Base-by-base conservation (phyloP, 1,140 invertebrate species). In the Bombus terrestris region DNA sequence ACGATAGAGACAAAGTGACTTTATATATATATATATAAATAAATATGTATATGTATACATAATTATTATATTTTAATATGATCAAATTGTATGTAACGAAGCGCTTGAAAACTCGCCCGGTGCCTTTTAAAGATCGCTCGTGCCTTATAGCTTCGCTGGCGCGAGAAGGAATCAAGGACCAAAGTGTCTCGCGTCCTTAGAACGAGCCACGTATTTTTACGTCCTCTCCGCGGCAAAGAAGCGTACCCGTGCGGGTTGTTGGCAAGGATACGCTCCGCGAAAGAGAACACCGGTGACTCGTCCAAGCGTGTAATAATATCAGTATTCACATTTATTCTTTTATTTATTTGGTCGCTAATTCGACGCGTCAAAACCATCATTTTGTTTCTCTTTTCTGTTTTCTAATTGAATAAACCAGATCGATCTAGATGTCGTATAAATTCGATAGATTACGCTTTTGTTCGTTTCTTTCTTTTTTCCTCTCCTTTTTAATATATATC, bases 11-110 rank as follows among this genome's bases (percentile, higher is more conserved):
- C 22, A 75, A 59, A 76, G 28, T 18, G 77, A 64, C 39, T 22
- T 18, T 37, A 32, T 43, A 78, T 68, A 76, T 62, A 71, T 78
- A 32, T 59, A 71, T 76, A 41, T 76, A 89, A 69, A 87, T 87
- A 28, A 28, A 76, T 71, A 76, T 32, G 43, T 39, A 79, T 71
- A 87, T 90, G 87, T 83, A 89, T 53, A 62, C 59, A 84, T 91
- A 83, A 73, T 90, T 66, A 78, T 87, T 90, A 90, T 92, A 92
- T 92, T 92, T 92, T 89, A 91, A 90, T 91, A 90, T 69, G 57
- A 90, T 83, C 72, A 83, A 84, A 59, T 90, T 88, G 72, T 79
- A 79, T 15, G 35, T 53, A 81, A 89, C 73, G 69, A 87, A 89
- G 59, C 85, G 85, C 73, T 78, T 85, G 82, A 74, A 75, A 68